Percentiles rank a stretch among this genome's conserved stretches.
These are phyloP conservation scores for Miichthys miiuy DNA, from an alignment of 2,797 vertebrate genomes.

Conservation along the genomic window DNA sequence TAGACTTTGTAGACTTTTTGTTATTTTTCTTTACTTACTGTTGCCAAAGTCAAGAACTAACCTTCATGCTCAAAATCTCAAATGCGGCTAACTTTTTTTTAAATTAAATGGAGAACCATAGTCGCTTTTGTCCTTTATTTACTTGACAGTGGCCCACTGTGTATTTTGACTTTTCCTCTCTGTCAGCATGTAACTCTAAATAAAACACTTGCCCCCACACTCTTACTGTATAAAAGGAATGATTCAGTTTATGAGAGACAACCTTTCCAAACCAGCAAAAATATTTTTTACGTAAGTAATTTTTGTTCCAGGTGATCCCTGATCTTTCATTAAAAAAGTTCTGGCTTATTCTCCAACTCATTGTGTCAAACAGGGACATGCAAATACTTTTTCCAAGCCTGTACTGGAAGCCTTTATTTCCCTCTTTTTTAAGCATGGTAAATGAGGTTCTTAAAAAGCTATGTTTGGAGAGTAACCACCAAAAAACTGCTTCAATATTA, in stretches of 20 bases:
- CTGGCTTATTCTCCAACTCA: neutral
- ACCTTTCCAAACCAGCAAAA: constrained; percentile 1
- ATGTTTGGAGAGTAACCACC: constrained; percentile 12
- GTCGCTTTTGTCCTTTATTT: too few species aligned
- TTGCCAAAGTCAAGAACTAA: too few species aligned
- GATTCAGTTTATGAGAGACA: neutral
- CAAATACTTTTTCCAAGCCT: neutral
- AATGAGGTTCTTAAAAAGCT: constrained; percentile 17
- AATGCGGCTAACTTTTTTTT: too few species aligned
- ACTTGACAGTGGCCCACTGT: too few species aligned
- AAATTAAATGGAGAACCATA: too few species aligned
- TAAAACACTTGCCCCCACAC: too few species aligned
- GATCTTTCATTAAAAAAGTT: neutral
- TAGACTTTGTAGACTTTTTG: too few species aligned
- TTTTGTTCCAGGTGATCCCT: neutral
- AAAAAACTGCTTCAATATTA: constrained; percentile 31
- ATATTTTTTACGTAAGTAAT: neutral
- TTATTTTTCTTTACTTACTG: too few species aligned
- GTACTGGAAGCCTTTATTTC: neutral
- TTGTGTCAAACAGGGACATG: constrained; percentile 33
- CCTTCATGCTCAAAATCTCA: too few species aligned
- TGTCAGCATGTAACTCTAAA: too few species aligned
- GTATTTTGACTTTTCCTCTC: too few species aligned
- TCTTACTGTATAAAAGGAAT: too few species aligned
- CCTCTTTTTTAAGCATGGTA: neutral